Evolutionary conservation across 2,113 vertebrate genomes (phyloP).

Genomic region (Sterna hirundo): DNA sequence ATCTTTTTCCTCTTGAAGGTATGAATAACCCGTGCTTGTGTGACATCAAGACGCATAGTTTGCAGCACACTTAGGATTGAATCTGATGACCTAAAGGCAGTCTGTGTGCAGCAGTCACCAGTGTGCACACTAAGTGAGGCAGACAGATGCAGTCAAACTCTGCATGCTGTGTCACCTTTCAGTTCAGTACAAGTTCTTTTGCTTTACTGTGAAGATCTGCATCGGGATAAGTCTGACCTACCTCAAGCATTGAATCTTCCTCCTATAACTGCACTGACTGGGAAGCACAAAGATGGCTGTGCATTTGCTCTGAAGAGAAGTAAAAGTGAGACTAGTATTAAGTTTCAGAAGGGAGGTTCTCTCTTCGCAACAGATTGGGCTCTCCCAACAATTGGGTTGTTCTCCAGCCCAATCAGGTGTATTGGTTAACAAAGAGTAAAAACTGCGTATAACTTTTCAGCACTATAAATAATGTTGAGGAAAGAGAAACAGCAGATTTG

Average conservation of each 20-base stretch:
- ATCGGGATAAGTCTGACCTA: neutral
- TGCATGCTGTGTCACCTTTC: accelerated
- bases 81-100: neutral
- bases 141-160: neutral
- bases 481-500: neutral
- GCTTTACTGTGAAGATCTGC: neutral
- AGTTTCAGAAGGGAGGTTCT: neutral
- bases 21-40: neutral
- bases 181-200: neutral
- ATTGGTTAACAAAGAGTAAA: neutral
- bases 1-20: neutral
- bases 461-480: neutral
- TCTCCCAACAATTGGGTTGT: neutral
- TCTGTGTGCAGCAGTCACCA: neutral
- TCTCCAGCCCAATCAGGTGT: neutral
- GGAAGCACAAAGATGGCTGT: neutral
- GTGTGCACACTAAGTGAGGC: neutral
- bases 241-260: neutral
- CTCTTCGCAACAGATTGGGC: neutral
- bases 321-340: neutral
- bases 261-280: neutral
- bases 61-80: neutral
- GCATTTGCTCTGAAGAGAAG: neutral
- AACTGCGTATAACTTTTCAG: neutral
- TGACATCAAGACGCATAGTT: neutral